Percentiles rank a stretch among this genome's conserved stretches.
Evolutionary conservation across 2,888 invertebrate genomes (phyloP).

Genomic region (Tridacna crocea): DNA sequence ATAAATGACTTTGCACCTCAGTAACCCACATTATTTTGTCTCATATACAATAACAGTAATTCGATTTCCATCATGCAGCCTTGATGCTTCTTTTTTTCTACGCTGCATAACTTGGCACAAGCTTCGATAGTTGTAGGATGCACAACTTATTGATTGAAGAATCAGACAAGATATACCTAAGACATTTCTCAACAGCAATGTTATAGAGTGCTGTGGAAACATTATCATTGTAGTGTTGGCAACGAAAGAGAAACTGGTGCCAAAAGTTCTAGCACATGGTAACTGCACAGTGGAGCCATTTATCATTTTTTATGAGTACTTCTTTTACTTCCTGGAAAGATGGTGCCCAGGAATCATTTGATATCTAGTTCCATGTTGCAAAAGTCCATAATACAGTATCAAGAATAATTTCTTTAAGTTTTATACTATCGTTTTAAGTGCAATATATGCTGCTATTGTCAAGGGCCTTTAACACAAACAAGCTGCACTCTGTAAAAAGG

Average conservation of each 20-base stretch:
- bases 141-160: constrained; percentile 10
- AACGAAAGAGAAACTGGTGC: not conserved
- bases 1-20: too few relatives aligned
- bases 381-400: too few relatives aligned
- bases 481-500: too few relatives aligned
- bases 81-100: too few relatives aligned
- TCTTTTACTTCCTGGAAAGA: constrained; percentile 6
- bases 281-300: constrained; percentile 1
- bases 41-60: too few relatives aligned
- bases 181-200: not conserved
- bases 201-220: constrained; percentile 7
- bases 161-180: constrained; percentile 7
- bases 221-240: constrained; percentile 1
- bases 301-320: constrained; percentile 9
- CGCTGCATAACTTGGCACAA: not conserved
- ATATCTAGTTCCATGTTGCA: not conserved
- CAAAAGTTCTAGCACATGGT: not conserved
- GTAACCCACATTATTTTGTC: too few relatives aligned
- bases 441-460: too few relatives aligned
- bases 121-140: not conserved
- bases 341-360: constrained; percentile 2
- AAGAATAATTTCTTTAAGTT: too few relatives aligned
- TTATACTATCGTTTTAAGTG: too few relatives aligned
- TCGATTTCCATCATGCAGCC: too few relatives aligned
- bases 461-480: too few relatives aligned